A percentile compares a stretch with the other conserved stretches of the same genome.
Conservation (phyloP, 2,797 vertebrate species). For the Rousettus madagascariensis region DNA sequence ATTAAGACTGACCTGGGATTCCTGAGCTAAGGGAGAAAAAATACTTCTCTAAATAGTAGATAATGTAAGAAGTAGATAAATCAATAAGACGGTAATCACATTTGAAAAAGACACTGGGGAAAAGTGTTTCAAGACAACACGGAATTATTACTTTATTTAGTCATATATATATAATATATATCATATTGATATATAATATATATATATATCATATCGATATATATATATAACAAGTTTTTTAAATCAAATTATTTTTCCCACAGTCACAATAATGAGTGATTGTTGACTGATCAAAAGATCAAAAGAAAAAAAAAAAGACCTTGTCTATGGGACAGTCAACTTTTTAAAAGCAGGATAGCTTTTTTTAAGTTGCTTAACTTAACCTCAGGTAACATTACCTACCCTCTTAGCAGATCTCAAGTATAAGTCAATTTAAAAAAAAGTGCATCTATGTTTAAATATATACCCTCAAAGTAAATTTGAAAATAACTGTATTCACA, state of each 20-base stretch:
- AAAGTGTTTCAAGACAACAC: conserved; percentile 48
- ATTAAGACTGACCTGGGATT: not conserved
- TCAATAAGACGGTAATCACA: conserved; percentile 21
- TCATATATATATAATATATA: not conserved
- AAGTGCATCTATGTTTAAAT: not conserved
- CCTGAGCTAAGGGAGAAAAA: not conserved
- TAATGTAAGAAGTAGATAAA: conserved; percentile 10
- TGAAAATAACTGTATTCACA: not conserved
- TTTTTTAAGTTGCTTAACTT: conserved; percentile 20
- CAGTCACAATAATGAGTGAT: conserved; percentile 54
- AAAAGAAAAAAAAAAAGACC: not conserved
- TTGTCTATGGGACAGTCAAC: not conserved
- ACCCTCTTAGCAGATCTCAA: not conserved
- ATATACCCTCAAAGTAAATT: not conserved
- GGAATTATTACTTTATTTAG: conserved; percentile 47
- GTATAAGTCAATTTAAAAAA: not conserved
- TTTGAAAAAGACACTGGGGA: conserved; percentile 37
- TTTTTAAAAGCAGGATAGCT: not conserved
- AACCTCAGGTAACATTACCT: not conserved
- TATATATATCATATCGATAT: not conserved
- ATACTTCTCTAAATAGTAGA: not conserved
- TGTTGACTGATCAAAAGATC: conserved; percentile 32
- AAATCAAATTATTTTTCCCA: conserved; percentile 45
- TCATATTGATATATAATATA: not conserved
- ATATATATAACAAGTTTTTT: not conserved